phyloP scores from a whole-genome alignment of 2,113 vertebrate species.

The Scomber japonicus region DNA sequence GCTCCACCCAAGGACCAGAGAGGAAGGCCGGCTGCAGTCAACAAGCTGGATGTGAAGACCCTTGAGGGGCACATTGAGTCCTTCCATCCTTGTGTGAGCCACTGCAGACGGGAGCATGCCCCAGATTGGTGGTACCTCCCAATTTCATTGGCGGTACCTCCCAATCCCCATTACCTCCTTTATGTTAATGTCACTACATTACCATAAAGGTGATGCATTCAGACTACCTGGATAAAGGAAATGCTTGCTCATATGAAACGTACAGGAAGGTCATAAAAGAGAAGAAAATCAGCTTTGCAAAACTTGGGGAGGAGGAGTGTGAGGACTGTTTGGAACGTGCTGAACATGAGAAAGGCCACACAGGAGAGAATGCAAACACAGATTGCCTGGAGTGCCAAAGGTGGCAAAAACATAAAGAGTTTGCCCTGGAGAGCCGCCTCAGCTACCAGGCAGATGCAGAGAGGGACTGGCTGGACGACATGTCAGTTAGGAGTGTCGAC shows the following conservation, averaged over 20 bases:
- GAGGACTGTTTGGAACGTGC: background rate
- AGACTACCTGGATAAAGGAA: background rate
- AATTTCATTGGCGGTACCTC: background rate
- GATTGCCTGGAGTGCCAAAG: background rate
- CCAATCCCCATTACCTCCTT: too few species aligned
- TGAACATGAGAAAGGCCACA: background rate
- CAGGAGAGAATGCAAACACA: background rate
- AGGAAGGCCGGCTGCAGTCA: too few species aligned
- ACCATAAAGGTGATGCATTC: background rate
- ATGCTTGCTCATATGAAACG: background rate
- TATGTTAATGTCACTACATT: background rate
- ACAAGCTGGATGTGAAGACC: too few species aligned
- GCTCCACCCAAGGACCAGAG: too few species aligned
- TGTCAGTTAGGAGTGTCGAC: background rate
- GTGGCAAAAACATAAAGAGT: background rate
- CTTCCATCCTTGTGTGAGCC: too few species aligned
- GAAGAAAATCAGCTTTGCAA: background rate
- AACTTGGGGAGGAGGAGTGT: slow-evolving; percentile 1
- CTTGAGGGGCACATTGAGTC: too few species aligned
- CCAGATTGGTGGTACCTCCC: too few species aligned
- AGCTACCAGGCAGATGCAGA: background rate
- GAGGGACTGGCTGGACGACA: background rate
- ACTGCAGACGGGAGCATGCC: too few species aligned
- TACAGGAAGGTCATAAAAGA: background rate
- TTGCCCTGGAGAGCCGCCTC: background rate